These are phyloP conservation scores for Lophochroa leadbeateri DNA, from an alignment of 2,113 vertebrate species.

Conservation along the genomic window DNA sequence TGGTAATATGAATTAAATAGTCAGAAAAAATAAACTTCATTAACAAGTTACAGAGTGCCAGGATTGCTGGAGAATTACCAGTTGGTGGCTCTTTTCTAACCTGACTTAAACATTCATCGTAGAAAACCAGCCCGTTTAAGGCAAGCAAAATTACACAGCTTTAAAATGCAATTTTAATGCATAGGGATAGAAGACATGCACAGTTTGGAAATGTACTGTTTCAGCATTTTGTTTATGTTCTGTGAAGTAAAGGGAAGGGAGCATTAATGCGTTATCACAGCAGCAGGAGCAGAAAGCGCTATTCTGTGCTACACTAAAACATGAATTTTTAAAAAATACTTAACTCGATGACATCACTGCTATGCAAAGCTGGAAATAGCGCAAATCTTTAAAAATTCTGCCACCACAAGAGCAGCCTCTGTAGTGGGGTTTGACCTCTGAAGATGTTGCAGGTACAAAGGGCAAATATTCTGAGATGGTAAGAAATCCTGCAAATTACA, in stretches of 20 bases:
- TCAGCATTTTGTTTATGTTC: background rate
- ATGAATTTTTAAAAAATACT: background rate
- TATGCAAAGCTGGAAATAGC: background rate
- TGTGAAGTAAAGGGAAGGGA: background rate
- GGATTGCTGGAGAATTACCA: background rate
- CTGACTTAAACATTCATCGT: background rate
- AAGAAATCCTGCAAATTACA: constrained; percentile 24
- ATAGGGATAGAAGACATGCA: background rate
- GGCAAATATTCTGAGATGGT: background rate
- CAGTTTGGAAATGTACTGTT: background rate
- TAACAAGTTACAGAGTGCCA: background rate
- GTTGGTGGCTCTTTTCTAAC: background rate
- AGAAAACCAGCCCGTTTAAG: background rate
- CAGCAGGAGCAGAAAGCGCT: background rate
- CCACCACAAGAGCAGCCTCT: background rate
- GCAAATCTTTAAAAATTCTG: background rate
- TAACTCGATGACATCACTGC: background rate
- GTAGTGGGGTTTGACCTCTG: background rate
- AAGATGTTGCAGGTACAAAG: background rate
- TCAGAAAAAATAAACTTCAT: background rate
- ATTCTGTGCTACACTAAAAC: background rate
- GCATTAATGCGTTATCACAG: background rate
- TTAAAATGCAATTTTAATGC: background rate
- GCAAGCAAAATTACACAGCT: background rate
- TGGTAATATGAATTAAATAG: background rate